These are phyloP conservation scores for Euplexia lucipara DNA, from an alignment of 2,888 invertebrate species.

Conservation along the genomic window DNA sequence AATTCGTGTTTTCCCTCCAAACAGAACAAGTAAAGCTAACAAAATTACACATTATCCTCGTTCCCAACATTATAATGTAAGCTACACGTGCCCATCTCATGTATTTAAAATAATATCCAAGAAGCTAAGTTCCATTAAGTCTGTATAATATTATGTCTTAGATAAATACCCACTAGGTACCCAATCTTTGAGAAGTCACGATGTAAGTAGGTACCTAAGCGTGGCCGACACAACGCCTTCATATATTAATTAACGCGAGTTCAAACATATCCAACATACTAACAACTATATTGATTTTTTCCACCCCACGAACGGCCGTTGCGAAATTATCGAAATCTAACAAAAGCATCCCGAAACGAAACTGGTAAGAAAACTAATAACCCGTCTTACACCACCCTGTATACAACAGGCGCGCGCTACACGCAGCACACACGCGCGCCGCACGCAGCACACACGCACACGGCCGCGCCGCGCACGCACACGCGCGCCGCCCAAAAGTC, in stretches of 20 bases:
- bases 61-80: slow-evolving; percentile 33
- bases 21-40: slow-evolving; percentile 28
- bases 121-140: slow-evolving; percentile 21
- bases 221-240: slow-evolving; percentile 55
- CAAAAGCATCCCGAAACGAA: slow-evolving; percentile 87
- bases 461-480: slow-evolving; percentile 67
- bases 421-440: slow-evolving; percentile 52
- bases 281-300: slow-evolving; percentile 79
- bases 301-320: slow-evolving; percentile 78
- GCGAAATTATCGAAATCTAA: slow-evolving; percentile 91
- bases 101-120: slow-evolving; percentile 16
- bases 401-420: slow-evolving; percentile 64
- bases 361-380: slow-evolving; percentile 91
- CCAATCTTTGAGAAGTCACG: slow-evolving; percentile 16
- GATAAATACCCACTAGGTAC: slow-evolving; percentile 7
- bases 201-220: slow-evolving; percentile 24
- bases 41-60: slow-evolving; percentile 22
- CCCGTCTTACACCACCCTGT: slow-evolving; percentile 83
- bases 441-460: slow-evolving; percentile 58
- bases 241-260: slow-evolving; percentile 67
- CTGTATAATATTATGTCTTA: slow-evolving; percentile 3
- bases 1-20: slow-evolving; percentile 30
- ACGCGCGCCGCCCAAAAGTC: slow-evolving; percentile 72
- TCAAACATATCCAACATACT: slow-evolving; percentile 67
- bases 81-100: slow-evolving; percentile 25